These are phyloP conservation scores for Oreotrochilus melanogaster DNA, from an alignment of 2,113 vertebrate genomes.

Conservation along the genomic window DNA sequence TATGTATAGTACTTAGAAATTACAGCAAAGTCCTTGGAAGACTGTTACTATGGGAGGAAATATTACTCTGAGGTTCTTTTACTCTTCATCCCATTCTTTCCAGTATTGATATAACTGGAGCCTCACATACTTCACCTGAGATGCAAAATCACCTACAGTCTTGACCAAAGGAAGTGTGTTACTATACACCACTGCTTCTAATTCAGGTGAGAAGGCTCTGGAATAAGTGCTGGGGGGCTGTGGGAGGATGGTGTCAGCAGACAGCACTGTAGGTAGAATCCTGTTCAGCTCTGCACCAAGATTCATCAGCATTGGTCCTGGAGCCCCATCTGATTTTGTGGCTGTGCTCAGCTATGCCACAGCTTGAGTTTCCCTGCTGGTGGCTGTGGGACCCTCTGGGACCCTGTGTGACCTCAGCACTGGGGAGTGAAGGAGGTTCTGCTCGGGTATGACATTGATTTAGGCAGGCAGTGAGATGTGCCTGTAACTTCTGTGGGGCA, in stretches of 20 bases:
- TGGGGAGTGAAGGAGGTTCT: background rate
- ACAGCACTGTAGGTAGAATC: background rate
- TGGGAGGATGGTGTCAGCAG: background rate
- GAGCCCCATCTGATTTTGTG: background rate
- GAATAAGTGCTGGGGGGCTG: fast-evolving
- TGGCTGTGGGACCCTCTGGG: background rate
- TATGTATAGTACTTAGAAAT: background rate
- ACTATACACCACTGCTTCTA: background rate
- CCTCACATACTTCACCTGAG: background rate
- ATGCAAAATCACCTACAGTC: background rate
- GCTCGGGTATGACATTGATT: background rate
- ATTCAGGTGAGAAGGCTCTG: background rate
- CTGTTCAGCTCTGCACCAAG: fast-evolving
- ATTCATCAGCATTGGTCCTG: background rate
- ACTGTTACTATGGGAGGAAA: background rate
- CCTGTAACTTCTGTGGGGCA: background rate
- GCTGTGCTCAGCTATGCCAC: background rate
- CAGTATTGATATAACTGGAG: background rate
- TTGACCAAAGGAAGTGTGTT: background rate
- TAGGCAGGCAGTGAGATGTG: background rate
- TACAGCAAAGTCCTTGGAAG: background rate
- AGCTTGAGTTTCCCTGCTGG: background rate
- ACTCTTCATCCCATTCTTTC: background rate
- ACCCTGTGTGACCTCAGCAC: background rate
- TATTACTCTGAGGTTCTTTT: background rate